phyloP scores from a whole-genome alignment of 2,113 vertebrate species.

The Tonatia bakeri region DNA sequence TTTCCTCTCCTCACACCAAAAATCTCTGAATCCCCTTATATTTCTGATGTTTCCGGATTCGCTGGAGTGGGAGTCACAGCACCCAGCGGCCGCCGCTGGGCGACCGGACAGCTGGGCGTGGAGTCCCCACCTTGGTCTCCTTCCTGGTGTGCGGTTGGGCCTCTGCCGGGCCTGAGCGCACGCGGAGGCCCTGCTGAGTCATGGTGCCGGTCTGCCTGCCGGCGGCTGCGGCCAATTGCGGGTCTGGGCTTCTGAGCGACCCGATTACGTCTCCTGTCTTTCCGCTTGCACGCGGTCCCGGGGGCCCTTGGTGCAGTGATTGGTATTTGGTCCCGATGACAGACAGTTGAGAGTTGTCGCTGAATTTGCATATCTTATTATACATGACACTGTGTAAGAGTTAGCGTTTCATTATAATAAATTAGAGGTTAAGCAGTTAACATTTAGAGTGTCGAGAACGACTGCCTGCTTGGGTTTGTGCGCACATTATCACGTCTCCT shows the following conservation, averaged over 20 bases:
- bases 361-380: not conserved
- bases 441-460: not conserved
- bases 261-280: not conserved
- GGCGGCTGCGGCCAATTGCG: fast-evolving
- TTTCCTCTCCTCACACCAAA: not conserved
- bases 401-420: not conserved
- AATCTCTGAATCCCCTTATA: not conserved
- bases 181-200: too few species aligned
- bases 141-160: too few species aligned
- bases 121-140: not conserved
- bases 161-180: too few species aligned
- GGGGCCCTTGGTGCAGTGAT: not conserved
- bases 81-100: too few species aligned
- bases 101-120: not conserved
- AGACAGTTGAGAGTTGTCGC: not conserved
- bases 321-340: not conserved
- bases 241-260: not conserved
- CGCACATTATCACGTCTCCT: not conserved
- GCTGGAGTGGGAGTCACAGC: not conserved
- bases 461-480: not conserved
- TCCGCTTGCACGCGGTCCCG: not conserved
- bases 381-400: not conserved
- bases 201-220: too few species aligned
- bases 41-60: not conserved
- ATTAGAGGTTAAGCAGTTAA: not conserved